Conservation (phyloP, 2,888 invertebrate species). For the Palloptera scutellata region DNA sequence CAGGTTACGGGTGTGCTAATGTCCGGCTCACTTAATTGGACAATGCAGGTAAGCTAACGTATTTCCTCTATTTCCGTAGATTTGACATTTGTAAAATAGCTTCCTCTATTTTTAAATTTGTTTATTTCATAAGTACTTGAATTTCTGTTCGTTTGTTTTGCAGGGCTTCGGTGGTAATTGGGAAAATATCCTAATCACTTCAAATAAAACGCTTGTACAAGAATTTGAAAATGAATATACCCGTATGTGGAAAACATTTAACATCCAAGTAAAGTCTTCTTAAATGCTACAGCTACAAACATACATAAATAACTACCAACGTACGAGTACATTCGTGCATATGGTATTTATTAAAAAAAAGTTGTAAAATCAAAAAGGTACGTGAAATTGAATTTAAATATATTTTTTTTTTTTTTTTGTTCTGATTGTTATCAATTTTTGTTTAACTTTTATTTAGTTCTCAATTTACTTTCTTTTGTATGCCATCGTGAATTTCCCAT, state of each 20-base stretch:
- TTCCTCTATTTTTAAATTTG: neutral
- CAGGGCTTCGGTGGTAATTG: conserved; percentile 58
- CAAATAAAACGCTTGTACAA: conserved; percentile 40
- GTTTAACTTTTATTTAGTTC: no score
- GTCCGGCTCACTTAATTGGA: conserved; percentile 60
- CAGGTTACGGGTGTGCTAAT: conserved; percentile 41
- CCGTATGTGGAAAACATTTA: conserved; percentile 57
- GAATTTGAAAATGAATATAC: conserved; percentile 53
- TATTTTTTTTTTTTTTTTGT: conserved; percentile 16
- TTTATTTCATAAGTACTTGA: conserved; percentile 1
- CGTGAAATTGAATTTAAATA: no score
- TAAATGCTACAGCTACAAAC: neutral
- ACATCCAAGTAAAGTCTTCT: conserved; percentile 19
- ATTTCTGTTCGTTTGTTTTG: conserved; percentile 28
- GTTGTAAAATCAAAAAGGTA: neutral
- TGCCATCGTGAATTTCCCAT: conserved; percentile 15
- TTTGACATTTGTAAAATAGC: neutral
- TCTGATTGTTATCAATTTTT: neutral
- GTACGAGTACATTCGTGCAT: no score
- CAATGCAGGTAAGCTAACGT: conserved; percentile 46
- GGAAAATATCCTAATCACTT: conserved; percentile 57
- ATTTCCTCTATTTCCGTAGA: neutral
- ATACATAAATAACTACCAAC: neutral
- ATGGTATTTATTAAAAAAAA: no score
- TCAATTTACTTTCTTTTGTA: neutral